phyloP scores from a whole-genome alignment of 1,140 invertebrate genomes.

The Penaeus indicus region DNA sequence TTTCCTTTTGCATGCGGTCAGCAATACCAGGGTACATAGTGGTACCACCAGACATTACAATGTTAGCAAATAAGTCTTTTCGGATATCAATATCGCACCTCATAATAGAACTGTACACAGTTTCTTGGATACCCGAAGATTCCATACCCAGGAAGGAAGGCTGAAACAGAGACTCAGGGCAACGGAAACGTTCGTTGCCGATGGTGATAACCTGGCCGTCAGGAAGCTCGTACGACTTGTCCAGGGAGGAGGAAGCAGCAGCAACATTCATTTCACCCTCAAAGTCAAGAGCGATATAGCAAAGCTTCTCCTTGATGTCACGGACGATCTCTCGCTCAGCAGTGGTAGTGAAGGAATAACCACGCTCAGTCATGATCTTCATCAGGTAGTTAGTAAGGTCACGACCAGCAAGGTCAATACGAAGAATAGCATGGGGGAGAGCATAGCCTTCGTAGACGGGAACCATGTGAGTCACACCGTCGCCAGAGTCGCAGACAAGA shows the following conservation, averaged over 20 bases:
- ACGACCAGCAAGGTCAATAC: slow-evolving; percentile 5
- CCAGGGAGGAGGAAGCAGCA: slow-evolving; percentile 74
- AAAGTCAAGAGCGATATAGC: slow-evolving; percentile 81
- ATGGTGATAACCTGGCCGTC: slow-evolving; percentile 70
- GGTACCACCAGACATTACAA: slow-evolving; percentile 77
- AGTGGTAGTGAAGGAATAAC: slow-evolving; percentile 72
- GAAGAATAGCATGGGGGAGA: slow-evolving; percentile 15
- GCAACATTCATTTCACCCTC: slow-evolving; percentile 71
- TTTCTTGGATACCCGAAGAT: slow-evolving; percentile 50
- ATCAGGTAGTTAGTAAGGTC: slow-evolving; percentile 26
- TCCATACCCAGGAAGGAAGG: slow-evolving; percentile 70
- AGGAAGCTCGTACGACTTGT: slow-evolving; percentile 72
- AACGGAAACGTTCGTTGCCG: slow-evolving; percentile 76
- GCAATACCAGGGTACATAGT: slow-evolving; percentile 78
- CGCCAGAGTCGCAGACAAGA: slow-evolving; percentile 63
- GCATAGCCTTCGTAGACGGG: not conserved
- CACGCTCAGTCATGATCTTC: slow-evolving; percentile 82
- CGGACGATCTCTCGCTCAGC: slow-evolving; percentile 91
- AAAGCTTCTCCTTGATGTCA: slow-evolving; percentile 93
- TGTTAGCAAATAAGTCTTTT: slow-evolving; percentile 87
- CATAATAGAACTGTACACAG: slow-evolving; percentile 88
- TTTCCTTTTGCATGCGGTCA: slow-evolving; percentile 76
- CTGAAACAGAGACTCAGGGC: slow-evolving; percentile 72
- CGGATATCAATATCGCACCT: slow-evolving; percentile 74
- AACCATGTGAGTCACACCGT: too few relatives aligned